Evolutionary conservation across 2,797 vertebrate genomes (phyloP).

Genomic region (Bryconaethiops microstoma): DNA sequence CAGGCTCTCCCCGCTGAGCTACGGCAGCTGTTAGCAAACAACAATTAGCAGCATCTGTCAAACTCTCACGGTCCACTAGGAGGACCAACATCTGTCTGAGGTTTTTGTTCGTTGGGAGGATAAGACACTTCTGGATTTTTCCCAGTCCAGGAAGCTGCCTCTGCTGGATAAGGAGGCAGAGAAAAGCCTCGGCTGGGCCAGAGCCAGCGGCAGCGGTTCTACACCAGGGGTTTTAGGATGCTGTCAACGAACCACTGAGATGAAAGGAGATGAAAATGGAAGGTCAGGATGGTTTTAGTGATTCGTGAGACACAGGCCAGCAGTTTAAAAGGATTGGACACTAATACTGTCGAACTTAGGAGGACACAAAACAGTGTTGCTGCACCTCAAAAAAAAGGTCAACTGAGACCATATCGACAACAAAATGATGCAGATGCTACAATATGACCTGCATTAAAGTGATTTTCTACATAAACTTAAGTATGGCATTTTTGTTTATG

Average conservation of each 20-base stretch:
- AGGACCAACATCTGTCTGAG: conserved; percentile 58
- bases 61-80: conserved; percentile 51
- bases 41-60: conserved; percentile 67
- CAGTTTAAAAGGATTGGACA: not conserved
- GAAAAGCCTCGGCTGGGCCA: not conserved
- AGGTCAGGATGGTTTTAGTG: not conserved
- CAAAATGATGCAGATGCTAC: too few species aligned
- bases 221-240: not conserved
- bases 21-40: conserved; percentile 57
- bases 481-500: too few species aligned
- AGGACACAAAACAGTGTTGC: too few species aligned
- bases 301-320: not conserved
- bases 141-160: too few species aligned
- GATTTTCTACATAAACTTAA: too few species aligned
- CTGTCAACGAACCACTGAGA: conserved; percentile 13
- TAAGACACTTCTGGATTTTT: conserved; percentile 42
- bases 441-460: too few species aligned
- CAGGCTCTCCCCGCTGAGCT: conserved; percentile 40
- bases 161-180: not conserved
- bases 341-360: too few species aligned
- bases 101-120: conserved; percentile 40
- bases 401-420: too few species aligned
- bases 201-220: not conserved
- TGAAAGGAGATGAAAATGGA: not conserved
- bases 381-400: too few species aligned